Conservation (phyloP, 2,888 invertebrate genomes). For the Phyllotreta striolata region DNA sequence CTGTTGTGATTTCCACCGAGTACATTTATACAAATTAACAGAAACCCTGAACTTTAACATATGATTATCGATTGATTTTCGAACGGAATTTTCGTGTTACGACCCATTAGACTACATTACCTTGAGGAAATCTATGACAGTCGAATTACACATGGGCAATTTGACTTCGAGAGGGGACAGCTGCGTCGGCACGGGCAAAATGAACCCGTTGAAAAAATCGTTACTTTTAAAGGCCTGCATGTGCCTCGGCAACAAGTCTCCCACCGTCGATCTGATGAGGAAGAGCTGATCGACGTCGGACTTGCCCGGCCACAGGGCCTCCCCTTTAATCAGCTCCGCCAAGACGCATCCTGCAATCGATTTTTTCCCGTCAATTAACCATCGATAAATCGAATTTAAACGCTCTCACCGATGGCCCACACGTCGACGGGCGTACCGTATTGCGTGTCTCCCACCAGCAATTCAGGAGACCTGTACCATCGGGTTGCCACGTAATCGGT, state of each 20-base stretch:
- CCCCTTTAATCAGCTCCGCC: slow-evolving; percentile 86
- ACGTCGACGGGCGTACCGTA: slow-evolving; percentile 94
- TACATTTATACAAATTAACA: not conserved
- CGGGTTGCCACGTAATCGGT: slow-evolving; percentile 99
- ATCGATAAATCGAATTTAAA: not conserved
- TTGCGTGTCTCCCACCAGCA: slow-evolving; percentile 95
- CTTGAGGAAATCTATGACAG: slow-evolving; percentile 85
- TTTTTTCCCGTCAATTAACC: not conserved
- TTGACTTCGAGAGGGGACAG: slow-evolving; percentile 86
- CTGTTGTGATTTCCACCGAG: not conserved
- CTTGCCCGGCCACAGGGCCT: slow-evolving; percentile 97
- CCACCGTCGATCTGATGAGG: slow-evolving; percentile 92
- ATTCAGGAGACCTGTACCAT: slow-evolving; percentile 97
- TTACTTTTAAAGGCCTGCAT: slow-evolving; percentile 96
- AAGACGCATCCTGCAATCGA: slow-evolving; percentile 76
- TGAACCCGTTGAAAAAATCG: slow-evolving; percentile 90
- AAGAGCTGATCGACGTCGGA: slow-evolving; percentile 98
- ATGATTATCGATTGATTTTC: too few relatives aligned
- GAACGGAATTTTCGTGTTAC: too few relatives aligned
- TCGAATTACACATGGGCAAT: slow-evolving; percentile 78
- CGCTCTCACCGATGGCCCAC: slow-evolving; percentile 88
- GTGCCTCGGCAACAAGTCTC: slow-evolving; percentile 92
- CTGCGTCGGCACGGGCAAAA: slow-evolving; percentile 88
- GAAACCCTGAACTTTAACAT: too few relatives aligned
- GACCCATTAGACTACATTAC: slow-evolving; percentile 59